These are phyloP conservation scores for Lycophotia porphyrea DNA, from an alignment of 2,888 invertebrate genomes.

Conservation along the genomic window DNA sequence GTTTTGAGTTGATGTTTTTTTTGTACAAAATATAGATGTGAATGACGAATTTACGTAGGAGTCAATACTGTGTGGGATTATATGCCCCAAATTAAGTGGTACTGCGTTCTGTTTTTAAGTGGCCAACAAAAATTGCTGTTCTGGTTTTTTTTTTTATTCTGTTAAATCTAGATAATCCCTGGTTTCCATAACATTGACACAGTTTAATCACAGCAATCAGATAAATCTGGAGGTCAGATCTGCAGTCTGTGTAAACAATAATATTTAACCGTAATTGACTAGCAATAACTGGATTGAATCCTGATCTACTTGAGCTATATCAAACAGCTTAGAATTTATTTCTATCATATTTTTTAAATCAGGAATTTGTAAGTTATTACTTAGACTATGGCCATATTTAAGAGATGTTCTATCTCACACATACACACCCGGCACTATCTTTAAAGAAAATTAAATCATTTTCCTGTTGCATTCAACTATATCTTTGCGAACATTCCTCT, in stretches of 20 bases:
- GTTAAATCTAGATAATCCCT: background rate
- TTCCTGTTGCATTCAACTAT: background rate
- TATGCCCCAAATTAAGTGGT: background rate
- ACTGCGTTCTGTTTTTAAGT: background rate
- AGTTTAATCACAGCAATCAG: too few species aligned
- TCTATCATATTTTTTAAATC: background rate
- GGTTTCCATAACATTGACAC: background rate
- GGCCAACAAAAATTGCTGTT: background rate
- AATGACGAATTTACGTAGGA: background rate
- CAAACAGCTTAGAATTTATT: background rate
- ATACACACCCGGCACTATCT: background rate
- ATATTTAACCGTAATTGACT: slow-evolving; percentile 3
- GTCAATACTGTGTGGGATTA: background rate
- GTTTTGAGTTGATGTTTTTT: background rate
- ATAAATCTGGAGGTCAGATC: background rate
- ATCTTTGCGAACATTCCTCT: slow-evolving; percentile 11
- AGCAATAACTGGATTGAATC: background rate
- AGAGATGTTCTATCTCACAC: background rate
- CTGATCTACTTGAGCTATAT: background rate
- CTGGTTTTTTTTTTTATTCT: too few species aligned
- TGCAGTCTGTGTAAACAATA: background rate
- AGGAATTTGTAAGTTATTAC: background rate
- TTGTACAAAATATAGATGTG: background rate
- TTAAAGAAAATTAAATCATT: background rate
- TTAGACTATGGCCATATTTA: background rate